These are phyloP conservation scores for Oxyruncus cristatus DNA, from an alignment of 2,113 vertebrate species.

Conservation along the genomic window DNA sequence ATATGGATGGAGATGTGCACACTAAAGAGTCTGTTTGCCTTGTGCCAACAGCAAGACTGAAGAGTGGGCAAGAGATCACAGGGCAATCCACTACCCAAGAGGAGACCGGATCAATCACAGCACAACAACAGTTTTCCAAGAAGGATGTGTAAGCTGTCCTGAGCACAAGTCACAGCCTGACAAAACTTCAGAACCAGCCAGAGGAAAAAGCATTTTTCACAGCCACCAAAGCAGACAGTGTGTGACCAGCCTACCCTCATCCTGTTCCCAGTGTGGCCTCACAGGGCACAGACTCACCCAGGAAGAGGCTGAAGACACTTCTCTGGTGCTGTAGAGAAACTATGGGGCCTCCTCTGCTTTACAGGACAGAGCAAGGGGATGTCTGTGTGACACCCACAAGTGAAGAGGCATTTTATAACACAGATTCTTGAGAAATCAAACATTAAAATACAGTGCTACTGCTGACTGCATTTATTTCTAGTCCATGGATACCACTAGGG, in stretches of 20 bases:
- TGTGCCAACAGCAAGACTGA: neutral
- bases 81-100: neutral
- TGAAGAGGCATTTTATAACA: neutral
- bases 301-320: neutral
- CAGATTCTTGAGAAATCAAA: neutral
- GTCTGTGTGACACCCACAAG: neutral
- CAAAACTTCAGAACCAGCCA: neutral
- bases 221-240: neutral
- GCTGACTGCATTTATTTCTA: neutral
- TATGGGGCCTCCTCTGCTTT: neutral
- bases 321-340: neutral
- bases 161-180: neutral
- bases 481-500: neutral
- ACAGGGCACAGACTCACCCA: neutral
- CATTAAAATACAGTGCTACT: neutral
- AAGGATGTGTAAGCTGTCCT: neutral
- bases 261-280: fast-evolving
- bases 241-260: neutral
- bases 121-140: neutral
- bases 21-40: neutral
- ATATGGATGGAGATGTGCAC: fast-evolving
- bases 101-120: neutral
- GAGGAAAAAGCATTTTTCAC: neutral
- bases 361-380: neutral
- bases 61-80: neutral